Conservation (phyloP, 2,113 vertebrate species). For the Psittacara wagleri region DNA sequence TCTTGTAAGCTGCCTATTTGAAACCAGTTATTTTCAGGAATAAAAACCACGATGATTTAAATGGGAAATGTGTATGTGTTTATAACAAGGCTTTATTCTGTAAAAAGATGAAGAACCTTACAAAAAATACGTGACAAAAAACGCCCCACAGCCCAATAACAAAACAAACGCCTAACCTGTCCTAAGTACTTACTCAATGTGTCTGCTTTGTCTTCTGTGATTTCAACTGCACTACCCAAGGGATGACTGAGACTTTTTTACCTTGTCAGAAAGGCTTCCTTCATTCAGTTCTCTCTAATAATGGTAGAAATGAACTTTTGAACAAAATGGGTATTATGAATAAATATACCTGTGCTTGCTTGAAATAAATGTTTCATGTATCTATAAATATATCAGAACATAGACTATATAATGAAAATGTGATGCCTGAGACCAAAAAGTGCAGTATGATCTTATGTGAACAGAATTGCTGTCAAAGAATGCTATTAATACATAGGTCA, state of each 20-base stretch:
- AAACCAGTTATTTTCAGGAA: neutral
- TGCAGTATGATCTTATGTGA: neutral
- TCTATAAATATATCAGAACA: neutral
- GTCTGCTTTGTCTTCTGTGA: neutral
- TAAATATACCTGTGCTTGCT: neutral
- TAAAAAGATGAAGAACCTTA: neutral
- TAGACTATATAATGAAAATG: neutral
- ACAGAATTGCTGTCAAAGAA: neutral
- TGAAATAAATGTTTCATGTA: neutral
- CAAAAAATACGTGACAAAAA: neutral
- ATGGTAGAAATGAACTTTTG: neutral
- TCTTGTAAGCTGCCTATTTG: neutral
- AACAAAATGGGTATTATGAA: neutral
- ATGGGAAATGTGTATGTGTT: neutral
- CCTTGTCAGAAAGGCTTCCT: neutral
- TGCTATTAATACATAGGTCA: neutral
- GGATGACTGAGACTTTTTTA: neutral
- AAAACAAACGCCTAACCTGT: neutral
- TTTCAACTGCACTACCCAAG: neutral
- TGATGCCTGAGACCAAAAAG: neutral
- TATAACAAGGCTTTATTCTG: neutral
- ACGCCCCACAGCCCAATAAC: neutral
- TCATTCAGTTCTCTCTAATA: neutral
- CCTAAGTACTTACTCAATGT: neutral
- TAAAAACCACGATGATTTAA: neutral